Percentiles rank a stretch among this genome's conserved stretches.
Conservation (phyloP, 2,797 vertebrate species). For the Siniperca undulata region DNA sequence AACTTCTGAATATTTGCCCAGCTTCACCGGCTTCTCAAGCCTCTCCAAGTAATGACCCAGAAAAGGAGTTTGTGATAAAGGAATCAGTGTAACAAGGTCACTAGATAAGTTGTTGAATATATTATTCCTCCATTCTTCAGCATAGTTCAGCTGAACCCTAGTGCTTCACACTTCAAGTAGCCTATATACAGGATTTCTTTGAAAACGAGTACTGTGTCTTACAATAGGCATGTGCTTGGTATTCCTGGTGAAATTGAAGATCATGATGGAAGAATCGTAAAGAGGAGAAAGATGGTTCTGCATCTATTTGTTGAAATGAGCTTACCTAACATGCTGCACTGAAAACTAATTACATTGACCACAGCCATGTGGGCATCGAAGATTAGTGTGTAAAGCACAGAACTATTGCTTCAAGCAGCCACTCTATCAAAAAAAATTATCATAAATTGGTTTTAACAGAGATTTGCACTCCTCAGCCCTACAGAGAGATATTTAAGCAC, state of each 20-base stretch:
- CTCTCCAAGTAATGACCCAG: slow-evolving; percentile 28
- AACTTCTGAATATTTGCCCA: slow-evolving; percentile 22
- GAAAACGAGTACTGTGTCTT: not conserved
- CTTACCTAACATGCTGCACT: not conserved
- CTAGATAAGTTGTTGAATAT: slow-evolving; percentile 29
- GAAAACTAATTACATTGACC: slow-evolving; percentile 16
- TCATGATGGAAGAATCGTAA: not conserved
- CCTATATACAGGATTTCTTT: not conserved
- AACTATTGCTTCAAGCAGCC: slow-evolving; percentile 7
- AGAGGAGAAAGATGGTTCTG: not conserved
- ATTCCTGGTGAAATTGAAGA: slow-evolving; percentile 6
- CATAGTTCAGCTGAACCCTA: not conserved
- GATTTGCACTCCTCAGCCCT: not conserved
- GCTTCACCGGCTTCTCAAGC: slow-evolving; percentile 1
- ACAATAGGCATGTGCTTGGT: not conserved
- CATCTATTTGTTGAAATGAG: slow-evolving; percentile 9
- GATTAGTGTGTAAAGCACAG: not conserved
- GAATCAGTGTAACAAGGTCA: slow-evolving; percentile 30
- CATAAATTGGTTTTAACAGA: slow-evolving; percentile 5
- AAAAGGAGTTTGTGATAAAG: slow-evolving; percentile 39
- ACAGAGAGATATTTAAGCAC: slow-evolving; percentile 17
- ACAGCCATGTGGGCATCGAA: not conserved
- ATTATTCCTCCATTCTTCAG: slow-evolving; percentile 10
- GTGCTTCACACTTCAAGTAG: slow-evolving; percentile 2
- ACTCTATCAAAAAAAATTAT: not conserved